A percentile compares a stretch with the other conserved stretches of the same genome.
These are phyloP conservation scores for Chrysopilus asiliformis DNA, from an alignment of 2,888 invertebrate species.

Conservation along the genomic window DNA sequence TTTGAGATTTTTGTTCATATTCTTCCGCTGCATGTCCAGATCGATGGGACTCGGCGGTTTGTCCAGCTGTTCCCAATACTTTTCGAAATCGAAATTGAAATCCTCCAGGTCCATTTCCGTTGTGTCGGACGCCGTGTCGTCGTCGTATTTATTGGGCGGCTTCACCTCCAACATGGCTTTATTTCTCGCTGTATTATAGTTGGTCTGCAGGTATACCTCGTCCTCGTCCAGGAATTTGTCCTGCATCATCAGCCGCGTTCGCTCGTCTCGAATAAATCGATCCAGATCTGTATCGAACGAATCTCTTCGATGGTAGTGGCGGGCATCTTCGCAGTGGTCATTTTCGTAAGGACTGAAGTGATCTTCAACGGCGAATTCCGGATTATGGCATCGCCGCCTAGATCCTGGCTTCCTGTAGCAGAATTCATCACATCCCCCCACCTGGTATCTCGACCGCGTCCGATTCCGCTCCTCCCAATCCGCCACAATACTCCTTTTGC, in stretches of 20 bases:
- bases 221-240: constrained; percentile 35
- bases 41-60: constrained; percentile 34
- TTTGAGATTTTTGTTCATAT: constrained; percentile 33
- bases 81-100: constrained; percentile 35
- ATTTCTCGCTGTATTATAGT: constrained; percentile 23
- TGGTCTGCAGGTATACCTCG: constrained; percentile 25
- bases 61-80: constrained; percentile 36
- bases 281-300: constrained; percentile 30
- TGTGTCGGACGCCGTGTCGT: constrained; percentile 34
- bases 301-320: constrained; percentile 5
- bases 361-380: constrained; percentile 29
- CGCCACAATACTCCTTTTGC: constrained; percentile 25
- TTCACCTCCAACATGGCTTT: constrained; percentile 34
- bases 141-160: constrained; percentile 29
- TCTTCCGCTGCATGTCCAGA: constrained; percentile 31
- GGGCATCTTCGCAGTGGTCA: not conserved
- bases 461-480: constrained; percentile 28
- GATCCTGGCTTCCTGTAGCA: constrained; percentile 14
- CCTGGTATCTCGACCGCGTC: constrained; percentile 11
- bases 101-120: constrained; percentile 35
- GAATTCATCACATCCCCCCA: constrained; percentile 25
- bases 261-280: constrained; percentile 32
- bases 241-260: constrained; percentile 29
- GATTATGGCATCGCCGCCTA: not conserved
- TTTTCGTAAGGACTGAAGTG: constrained; percentile 16